Percentiles rank a stretch among this genome's conserved stretches.
Evolutionary conservation across 2,797 vertebrate species (phyloP).

Genomic region (Graptemys geographica): DNA sequence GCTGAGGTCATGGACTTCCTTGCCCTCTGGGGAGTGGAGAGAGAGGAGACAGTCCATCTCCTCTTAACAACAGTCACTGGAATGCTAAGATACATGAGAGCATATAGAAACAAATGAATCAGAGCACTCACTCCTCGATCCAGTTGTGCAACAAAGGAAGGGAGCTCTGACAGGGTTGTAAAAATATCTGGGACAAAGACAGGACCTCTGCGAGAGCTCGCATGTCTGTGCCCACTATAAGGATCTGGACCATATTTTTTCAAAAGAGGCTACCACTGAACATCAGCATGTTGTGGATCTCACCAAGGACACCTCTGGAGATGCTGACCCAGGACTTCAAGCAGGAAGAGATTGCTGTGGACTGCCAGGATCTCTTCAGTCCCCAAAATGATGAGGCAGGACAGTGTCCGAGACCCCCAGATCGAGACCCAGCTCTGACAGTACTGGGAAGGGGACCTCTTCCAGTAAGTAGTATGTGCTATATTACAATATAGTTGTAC

Average conservation of each 20-base stretch:
- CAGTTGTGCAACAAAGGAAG: not conserved
- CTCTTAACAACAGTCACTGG: not conserved
- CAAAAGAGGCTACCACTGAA: too few species aligned
- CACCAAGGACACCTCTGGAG: not conserved
- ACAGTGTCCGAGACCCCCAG: too few species aligned
- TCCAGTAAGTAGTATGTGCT: too few species aligned
- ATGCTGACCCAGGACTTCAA: not conserved
- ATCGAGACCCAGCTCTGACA: too few species aligned
- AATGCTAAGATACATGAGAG: not conserved
- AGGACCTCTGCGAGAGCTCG: not conserved
- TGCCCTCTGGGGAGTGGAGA: too few species aligned
- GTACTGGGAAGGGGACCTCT: too few species aligned
- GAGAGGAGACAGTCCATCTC: not conserved
- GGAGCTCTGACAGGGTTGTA: not conserved
- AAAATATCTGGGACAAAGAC: not conserved
- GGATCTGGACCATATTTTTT: not conserved
- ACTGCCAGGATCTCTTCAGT: too few species aligned
- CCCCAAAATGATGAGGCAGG: too few species aligned
- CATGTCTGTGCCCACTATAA: not conserved
- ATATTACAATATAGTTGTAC: too few species aligned
- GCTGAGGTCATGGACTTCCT: not conserved
- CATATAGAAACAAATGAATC: not conserved
- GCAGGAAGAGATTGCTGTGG: not conserved
- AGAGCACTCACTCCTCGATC: rapidly evolving
- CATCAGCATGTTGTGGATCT: too few species aligned